phyloP scores from a whole-genome alignment of 2,888 invertebrate species.

The Drosophila incognita region DNA sequence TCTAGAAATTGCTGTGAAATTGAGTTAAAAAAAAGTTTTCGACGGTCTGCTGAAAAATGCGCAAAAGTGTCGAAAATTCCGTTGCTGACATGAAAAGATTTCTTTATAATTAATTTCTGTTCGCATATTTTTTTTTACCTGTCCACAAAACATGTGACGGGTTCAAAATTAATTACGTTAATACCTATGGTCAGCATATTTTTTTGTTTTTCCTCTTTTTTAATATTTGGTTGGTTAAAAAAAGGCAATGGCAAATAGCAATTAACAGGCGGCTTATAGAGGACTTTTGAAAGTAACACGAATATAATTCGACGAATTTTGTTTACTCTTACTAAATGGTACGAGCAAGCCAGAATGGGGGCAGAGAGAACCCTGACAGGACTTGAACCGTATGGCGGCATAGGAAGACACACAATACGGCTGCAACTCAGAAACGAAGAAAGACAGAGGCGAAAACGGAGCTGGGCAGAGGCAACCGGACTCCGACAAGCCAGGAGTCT shows the following conservation, averaged over 20 bases:
- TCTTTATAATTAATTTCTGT: slow-evolving; percentile 78
- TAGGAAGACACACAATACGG: too few relatives aligned
- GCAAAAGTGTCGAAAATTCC: slow-evolving; percentile 79
- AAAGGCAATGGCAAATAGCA: slow-evolving; percentile 22
- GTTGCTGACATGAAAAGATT: slow-evolving; percentile 78
- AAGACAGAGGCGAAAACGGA: too few relatives aligned
- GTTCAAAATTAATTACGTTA: slow-evolving; percentile 77
- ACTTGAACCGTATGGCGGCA: too few relatives aligned
- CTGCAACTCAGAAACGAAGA: too few relatives aligned
- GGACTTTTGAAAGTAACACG: slow-evolving; percentile 15
- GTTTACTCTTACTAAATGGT: slow-evolving; percentile 20
- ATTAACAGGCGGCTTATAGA: slow-evolving; percentile 33
- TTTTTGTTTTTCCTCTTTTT: background rate
- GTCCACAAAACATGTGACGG: slow-evolving; percentile 66
- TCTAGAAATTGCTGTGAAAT: slow-evolving; percentile 64
- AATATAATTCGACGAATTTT: background rate
- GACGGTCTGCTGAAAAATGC: slow-evolving; percentile 63
- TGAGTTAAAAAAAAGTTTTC: slow-evolving; percentile 57
- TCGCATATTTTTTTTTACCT: slow-evolving; percentile 17
- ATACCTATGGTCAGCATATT: slow-evolving; percentile 63
- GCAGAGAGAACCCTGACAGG: too few relatives aligned
- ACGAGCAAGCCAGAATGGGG: too few relatives aligned
- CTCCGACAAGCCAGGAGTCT: too few relatives aligned
- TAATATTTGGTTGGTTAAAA: background rate
- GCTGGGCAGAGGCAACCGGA: too few relatives aligned